Conservation (phyloP, 2,888 invertebrate species). For the Kryphioiulus occultus region DNA sequence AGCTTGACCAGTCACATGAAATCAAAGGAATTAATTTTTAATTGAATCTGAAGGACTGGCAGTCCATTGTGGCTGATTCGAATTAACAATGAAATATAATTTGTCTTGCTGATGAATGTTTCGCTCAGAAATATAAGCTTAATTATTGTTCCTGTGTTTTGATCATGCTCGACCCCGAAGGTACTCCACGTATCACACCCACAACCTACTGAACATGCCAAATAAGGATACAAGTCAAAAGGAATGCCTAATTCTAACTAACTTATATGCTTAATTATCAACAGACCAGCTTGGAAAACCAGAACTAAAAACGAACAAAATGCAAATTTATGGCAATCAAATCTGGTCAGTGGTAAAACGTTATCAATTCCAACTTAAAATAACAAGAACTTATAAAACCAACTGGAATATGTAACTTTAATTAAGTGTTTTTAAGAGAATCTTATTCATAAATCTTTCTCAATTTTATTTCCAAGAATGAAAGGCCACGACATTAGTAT, state of each 20-base stretch:
- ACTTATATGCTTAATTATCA: neutral
- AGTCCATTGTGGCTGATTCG: neutral
- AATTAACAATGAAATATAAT: neutral
- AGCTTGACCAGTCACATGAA: neutral
- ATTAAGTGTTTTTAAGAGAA: too few species aligned
- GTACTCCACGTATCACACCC: neutral
- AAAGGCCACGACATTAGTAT: too few species aligned
- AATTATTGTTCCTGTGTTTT: neutral
- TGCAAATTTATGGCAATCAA: too few species aligned
- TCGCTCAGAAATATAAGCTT: neutral
- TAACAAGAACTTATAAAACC: too few species aligned
- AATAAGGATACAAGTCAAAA: neutral
- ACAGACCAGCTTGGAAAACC: neutral
- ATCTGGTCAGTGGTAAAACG: too few species aligned
- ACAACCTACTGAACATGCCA: neutral
- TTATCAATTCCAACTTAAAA: too few species aligned
- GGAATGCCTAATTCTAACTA: neutral
- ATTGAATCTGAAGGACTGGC: neutral
- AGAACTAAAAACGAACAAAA: neutral
- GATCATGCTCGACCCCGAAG: neutral
- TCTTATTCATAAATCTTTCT: too few species aligned
- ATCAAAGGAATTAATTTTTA: neutral
- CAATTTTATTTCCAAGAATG: too few species aligned
- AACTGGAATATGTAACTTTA: too few species aligned
- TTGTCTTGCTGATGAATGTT: neutral